phyloP scores from a whole-genome alignment of 2,797 vertebrate species.

The Scarus forsteni region DNA sequence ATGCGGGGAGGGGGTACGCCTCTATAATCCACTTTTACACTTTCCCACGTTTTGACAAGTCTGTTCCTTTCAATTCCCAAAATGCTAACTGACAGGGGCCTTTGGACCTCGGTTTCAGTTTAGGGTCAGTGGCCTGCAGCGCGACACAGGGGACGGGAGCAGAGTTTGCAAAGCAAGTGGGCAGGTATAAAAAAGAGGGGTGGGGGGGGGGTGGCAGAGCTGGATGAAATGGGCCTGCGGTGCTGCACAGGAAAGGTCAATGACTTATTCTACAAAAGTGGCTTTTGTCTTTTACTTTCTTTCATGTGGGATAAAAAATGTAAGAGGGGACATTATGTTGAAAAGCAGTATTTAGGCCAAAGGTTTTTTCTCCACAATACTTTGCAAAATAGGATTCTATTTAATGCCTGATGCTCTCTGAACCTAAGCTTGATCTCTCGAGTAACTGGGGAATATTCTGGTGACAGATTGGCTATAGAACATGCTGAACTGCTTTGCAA shows the following conservation, averaged over 20 bases:
- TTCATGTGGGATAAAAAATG: conserved; percentile 9
- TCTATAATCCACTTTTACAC: conserved; percentile 70
- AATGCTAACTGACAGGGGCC: conserved; percentile 65
- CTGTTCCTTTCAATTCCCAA: conserved; percentile 63
- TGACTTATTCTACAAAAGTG: conserved; percentile 31
- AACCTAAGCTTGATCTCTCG: conserved; percentile 20
- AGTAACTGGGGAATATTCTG: conserved; percentile 4
- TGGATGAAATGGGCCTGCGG: conserved; percentile 28
- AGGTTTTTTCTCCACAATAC: conserved; percentile 3
- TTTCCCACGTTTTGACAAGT: conserved; percentile 72
- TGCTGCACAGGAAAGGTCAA: conserved; percentile 27
- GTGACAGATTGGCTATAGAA: conserved; percentile 6
- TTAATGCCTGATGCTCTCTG: conserved; percentile 13
- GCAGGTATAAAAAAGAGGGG: conserved; percentile 29
- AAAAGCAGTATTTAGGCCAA: not conserved
- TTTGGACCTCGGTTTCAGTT: conserved; percentile 44
- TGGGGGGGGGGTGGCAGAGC: not conserved
- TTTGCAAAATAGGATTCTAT: not conserved
- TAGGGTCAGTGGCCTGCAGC: conserved; percentile 43
- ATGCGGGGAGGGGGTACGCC: conserved; percentile 37
- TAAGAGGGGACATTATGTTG: conserved; percentile 11
- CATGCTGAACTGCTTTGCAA: conserved; percentile 22
- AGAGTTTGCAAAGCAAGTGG: conserved; percentile 42
- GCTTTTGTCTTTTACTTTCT: conserved; percentile 34
- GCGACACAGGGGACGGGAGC: conserved; percentile 48